Evolutionary conservation across 2,888 invertebrate genomes (phyloP), one percentile per base, ranked within the genome.

Genomic region (Podotricha telesiphe): DNA sequence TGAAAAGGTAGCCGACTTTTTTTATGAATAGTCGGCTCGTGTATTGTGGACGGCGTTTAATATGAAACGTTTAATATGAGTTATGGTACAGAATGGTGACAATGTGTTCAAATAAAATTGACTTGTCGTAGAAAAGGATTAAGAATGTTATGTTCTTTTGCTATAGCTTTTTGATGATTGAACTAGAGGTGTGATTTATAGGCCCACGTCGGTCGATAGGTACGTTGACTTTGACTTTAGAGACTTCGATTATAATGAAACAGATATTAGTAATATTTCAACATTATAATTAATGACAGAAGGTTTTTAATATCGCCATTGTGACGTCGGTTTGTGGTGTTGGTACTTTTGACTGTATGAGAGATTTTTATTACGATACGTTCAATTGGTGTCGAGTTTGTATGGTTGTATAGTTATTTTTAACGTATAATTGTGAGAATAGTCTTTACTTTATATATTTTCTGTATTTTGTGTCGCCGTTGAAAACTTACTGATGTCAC

Each of bases 141-240:
- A 89, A 76, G 78, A 79, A 80, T 89, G 88, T 78, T 78, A 80
- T 88, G 87, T 78, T 82, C 77, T 79, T 81, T 28, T 28, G 6
- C 28, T 28, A 28, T 28, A 28, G 28, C 28, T 28, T 28, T 87
- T 88, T 89, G 86, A 89, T 89, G 86, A 91, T 88, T 87, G 87
- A 80, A 81, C 80, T 84, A 83, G 86, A 80, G 84, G 83, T 87
- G 89, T 91, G 90, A 91, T 91, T 91, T 89, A 91, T 84, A 84
- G 68, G 80, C 79, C 87, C 87, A 86, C 77, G 80, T 80, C 75
- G 77, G 71, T 69, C 75, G 75, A 76, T 75, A 68, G 69, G 74
- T 72, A 75, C 79, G 76, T 77, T 79, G 82, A 80, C 76, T 76
- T 77, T 79, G 82, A 80, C 76, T 76, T 76, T 59, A 63, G 68